Evolutionary conservation across 1,140 invertebrate species (phyloP), one percentile per base, ranked within the genome.

Genomic region (Drosophila varians): DNA sequence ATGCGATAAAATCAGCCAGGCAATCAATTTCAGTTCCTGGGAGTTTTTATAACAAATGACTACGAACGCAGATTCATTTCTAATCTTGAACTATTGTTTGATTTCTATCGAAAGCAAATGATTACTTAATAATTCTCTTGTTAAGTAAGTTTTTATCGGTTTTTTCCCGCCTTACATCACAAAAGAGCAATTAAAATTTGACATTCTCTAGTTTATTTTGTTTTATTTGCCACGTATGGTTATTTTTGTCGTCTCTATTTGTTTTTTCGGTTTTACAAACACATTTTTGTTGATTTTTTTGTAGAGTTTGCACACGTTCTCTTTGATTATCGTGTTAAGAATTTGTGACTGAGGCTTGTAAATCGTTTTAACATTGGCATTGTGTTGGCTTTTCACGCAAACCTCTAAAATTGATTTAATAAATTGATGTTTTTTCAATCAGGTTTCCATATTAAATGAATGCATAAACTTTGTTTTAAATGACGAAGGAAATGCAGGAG

Each of bases 131-230:
- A 57, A 62, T 56, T 45, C 43, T 19, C 42, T 16, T 9, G 16
- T 40, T 9, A 5, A 9, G 62, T 12, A 55, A 14, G 36, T 36
- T 45, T 28, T 64, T 42, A 45, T 43, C 45, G 25, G 54, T 48
- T 57, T 26, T 48, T 45, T 21, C 54, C 58, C 56, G 71, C 65
- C 77, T 80, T 80, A 76, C 77, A 82, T 82, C 73, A 82, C 77
- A 76, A 80, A 75, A 74, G 45, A 64, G 75, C 55, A 80, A 82
- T 69, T 82, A 58, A 73, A 76, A 65, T 75, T 57, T 72, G 40
- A 62, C 21, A 65, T 76, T 69, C 62, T 69, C 58, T 51, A 62
- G 77, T 66, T 69, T 53, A 11, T 55, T 36, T 31, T 51, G 31
- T 40, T 11, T 54, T 74, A 48, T 11, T 19, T 46, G 55, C 25